Conservation (phyloP, 2,888 invertebrate genomes). For the Lottia gigantea region DNA sequence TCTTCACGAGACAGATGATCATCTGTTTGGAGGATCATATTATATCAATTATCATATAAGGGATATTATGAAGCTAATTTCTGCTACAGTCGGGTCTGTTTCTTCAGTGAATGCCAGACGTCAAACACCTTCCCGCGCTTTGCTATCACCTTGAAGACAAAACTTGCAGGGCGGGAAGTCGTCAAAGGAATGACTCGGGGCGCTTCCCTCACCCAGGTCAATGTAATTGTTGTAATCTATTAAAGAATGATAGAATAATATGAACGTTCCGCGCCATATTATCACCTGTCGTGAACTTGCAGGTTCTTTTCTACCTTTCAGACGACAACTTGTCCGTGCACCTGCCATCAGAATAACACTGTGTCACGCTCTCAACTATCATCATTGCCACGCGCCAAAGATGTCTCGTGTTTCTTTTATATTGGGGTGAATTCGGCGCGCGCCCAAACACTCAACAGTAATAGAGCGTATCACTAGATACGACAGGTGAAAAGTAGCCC, state of each 20-base stretch:
- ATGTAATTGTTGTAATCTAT: slow-evolving; percentile 8
- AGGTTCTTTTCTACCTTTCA: slow-evolving; percentile 5
- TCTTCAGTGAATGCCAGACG: neutral
- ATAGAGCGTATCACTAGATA: slow-evolving; percentile 5
- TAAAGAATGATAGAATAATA: slow-evolving; percentile 10
- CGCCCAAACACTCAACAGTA: slow-evolving; percentile 8
- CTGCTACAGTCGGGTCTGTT: too few relatives aligned
- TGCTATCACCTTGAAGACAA: neutral
- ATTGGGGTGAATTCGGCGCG: neutral
- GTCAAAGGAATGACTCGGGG: slow-evolving; percentile 7
- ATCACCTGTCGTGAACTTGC: slow-evolving; percentile 10
- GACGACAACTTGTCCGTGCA: slow-evolving; percentile 8
- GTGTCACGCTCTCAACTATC: slow-evolving; percentile 3
- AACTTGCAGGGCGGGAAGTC: neutral
- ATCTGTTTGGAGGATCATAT: too few relatives aligned
- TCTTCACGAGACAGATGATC: too few relatives aligned
- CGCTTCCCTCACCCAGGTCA: slow-evolving; percentile 1
- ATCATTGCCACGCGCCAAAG: slow-evolving; percentile 11
- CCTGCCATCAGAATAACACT: neutral
- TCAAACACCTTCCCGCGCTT: neutral
- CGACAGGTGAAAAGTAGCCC: slow-evolving; percentile 7
- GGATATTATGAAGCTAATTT: too few relatives aligned
- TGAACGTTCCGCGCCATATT: slow-evolving; percentile 6
- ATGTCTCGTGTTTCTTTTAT: slow-evolving; percentile 11
- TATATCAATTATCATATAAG: too few relatives aligned